A percentile compares a stretch with the other conserved stretches of the same genome.
Evolutionary conservation across 2,888 invertebrate species (phyloP).

Genomic region (Synergus laeviventris): DNA sequence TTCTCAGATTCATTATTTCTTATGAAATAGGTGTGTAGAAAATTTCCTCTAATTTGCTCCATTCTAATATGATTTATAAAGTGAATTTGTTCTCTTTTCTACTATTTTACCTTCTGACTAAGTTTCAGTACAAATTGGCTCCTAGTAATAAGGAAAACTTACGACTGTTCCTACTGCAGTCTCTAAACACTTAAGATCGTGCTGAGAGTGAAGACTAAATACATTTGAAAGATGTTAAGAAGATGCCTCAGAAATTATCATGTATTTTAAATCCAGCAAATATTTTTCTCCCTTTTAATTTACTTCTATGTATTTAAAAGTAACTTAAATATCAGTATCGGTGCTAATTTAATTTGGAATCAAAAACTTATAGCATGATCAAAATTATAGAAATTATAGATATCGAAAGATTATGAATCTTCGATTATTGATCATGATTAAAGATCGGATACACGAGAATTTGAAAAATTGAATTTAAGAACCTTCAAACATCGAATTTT

Average conservation of each 20-base stretch:
- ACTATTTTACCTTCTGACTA: constrained; percentile 23
- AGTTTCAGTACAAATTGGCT: constrained; percentile 55
- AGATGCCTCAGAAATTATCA: not conserved
- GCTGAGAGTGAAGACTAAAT: not conserved
- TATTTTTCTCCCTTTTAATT: constrained; percentile 17
- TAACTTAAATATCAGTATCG: not conserved
- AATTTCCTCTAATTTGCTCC: not conserved
- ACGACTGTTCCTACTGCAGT: constrained; percentile 56
- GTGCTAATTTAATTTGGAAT: not conserved
- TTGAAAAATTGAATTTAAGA: not conserved
- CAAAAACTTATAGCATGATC: not conserved
- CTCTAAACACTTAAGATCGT: not conserved
- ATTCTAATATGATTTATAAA: not conserved
- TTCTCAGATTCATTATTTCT: not conserved
- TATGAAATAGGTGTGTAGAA: not conserved
- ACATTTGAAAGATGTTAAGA: not conserved
- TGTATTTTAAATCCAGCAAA: constrained; percentile 14
- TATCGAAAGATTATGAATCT: not conserved
- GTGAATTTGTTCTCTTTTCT: constrained; percentile 37
- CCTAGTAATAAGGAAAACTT: constrained; percentile 53
- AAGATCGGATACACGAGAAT: not conserved
- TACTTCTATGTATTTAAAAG: not conserved
- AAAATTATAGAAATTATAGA: not conserved
- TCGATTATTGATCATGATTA: no score
- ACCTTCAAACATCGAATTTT: not conserved